A percentile compares a stretch with the other conserved stretches of the same genome.
Conservation (phyloP, 2,113 vertebrate genomes). For the Silurus asotus region DNA sequence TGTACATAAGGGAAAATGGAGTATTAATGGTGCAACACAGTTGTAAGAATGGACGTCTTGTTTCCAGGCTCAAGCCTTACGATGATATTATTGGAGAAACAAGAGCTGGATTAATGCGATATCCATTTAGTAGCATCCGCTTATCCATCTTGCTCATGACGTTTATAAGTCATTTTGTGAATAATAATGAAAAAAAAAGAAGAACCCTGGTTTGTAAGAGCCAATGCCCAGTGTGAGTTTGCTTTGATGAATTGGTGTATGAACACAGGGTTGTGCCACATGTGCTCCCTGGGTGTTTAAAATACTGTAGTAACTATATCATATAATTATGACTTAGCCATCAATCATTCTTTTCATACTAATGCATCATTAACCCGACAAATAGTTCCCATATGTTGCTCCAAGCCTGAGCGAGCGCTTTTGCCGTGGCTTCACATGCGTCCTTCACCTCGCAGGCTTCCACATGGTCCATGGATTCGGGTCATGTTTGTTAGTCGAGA, state of each 20-base stretch:
- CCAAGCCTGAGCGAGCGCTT: constrained; percentile 17
- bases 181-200: constrained; percentile 6
- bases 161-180: not conserved
- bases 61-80: not conserved
- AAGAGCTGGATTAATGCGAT: constrained; percentile 9
- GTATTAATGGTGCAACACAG: constrained; percentile 15
- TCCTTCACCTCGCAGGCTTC: constrained; percentile 22
- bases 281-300: constrained; percentile 49
- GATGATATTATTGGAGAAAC: constrained; percentile 17
- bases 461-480: constrained; percentile 34
- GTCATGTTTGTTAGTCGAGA: constrained; percentile 41
- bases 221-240: constrained; percentile 32
- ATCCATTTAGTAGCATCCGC: not conserved
- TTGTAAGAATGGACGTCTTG: constrained; percentile 10
- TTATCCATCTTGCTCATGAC: constrained; percentile 1
- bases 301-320: constrained; percentile 55
- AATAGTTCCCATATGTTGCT: constrained; percentile 61
- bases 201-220: not conserved
- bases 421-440: constrained; percentile 19
- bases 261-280: constrained; percentile 44
- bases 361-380: constrained; percentile 63
- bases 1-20: not conserved
- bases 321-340: constrained; percentile 59
- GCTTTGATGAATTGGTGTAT: constrained; percentile 42
- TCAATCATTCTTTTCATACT: constrained; percentile 59